Conservation (phyloP, 2,797 vertebrate genomes). For the Alosa sapidissima region DNA sequence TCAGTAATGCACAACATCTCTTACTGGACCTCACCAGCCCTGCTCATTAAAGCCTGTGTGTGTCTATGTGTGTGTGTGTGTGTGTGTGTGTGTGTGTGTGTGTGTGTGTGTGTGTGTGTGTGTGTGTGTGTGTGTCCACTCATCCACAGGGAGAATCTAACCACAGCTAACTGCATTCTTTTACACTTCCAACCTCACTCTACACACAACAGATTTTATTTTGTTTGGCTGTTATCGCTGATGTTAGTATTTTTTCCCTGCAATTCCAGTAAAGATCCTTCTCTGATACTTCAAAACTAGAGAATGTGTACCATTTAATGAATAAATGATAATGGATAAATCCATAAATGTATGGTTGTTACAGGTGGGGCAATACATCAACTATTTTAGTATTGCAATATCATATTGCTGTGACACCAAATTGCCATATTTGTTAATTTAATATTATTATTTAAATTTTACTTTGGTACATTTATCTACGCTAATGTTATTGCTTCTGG, state of each 20-base stretch:
- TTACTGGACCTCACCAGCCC: neutral
- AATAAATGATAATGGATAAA: neutral
- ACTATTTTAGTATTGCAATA: too few relatives aligned
- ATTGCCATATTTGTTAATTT: too few relatives aligned
- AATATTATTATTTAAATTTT: too few relatives aligned
- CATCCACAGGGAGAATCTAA: neutral
- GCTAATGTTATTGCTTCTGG: too few relatives aligned
- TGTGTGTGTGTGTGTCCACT: too few relatives aligned
- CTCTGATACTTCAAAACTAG: neutral
- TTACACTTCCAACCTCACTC: neutral
- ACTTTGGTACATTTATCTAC: too few relatives aligned
- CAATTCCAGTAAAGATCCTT: neutral
- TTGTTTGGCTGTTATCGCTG: neutral
- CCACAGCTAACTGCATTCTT: neutral
- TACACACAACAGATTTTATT: neutral
- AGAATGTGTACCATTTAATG: neutral
- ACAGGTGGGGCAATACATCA: too few relatives aligned
- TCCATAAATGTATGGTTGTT: too few relatives aligned
- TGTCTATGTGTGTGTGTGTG: too few relatives aligned
- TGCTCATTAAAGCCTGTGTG: neutral
- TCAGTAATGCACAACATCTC: neutral
- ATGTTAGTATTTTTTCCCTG: neutral
- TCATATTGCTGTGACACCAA: too few relatives aligned
- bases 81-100: too few relatives aligned
- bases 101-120: too few relatives aligned